These are phyloP conservation scores for Rhinophrynus dorsalis DNA, from an alignment of 2,797 vertebrate genomes.

Conservation along the genomic window DNA sequence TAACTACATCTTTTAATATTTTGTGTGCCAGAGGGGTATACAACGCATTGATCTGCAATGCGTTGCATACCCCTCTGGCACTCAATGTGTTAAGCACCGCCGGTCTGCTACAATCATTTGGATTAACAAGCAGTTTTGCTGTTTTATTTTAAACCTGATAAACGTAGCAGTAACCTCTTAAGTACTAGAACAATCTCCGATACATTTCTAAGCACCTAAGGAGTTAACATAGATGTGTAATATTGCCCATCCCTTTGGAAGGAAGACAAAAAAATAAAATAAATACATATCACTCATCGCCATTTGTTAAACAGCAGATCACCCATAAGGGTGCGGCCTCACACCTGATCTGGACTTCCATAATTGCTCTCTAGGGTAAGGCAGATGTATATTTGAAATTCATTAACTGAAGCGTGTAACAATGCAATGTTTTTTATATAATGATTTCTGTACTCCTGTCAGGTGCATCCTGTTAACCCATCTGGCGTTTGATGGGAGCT, in stretches of 20 bases:
- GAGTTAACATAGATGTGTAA: background rate
- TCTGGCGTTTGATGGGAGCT: background rate
- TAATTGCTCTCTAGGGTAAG: slow-evolving; percentile 14
- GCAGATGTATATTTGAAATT: slow-evolving; percentile 32
- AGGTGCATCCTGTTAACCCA: slow-evolving; percentile 47
- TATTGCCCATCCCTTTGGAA: background rate
- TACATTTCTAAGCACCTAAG: too few relatives aligned
- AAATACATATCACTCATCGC: background rate
- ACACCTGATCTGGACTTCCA: slow-evolving; percentile 30
- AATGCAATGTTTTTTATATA: slow-evolving; percentile 26
- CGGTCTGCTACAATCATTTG: too few relatives aligned
- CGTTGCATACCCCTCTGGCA: too few relatives aligned
- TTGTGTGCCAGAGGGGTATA: too few relatives aligned
- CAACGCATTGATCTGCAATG: too few relatives aligned
- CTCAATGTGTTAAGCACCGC: too few relatives aligned
- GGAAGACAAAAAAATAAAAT: background rate
- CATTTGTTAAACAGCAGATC: background rate
- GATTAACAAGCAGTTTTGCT: background rate
- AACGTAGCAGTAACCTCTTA: background rate
- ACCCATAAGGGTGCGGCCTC: background rate
- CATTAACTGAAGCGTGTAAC: slow-evolving; percentile 23
- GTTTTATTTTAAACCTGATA: background rate
- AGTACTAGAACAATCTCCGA: too few relatives aligned
- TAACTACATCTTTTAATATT: too few relatives aligned
- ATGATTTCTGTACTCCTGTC: slow-evolving; percentile 19